These are phyloP conservation scores for Furnarius figulus DNA, from an alignment of 2,113 vertebrate species.

Conservation along the genomic window DNA sequence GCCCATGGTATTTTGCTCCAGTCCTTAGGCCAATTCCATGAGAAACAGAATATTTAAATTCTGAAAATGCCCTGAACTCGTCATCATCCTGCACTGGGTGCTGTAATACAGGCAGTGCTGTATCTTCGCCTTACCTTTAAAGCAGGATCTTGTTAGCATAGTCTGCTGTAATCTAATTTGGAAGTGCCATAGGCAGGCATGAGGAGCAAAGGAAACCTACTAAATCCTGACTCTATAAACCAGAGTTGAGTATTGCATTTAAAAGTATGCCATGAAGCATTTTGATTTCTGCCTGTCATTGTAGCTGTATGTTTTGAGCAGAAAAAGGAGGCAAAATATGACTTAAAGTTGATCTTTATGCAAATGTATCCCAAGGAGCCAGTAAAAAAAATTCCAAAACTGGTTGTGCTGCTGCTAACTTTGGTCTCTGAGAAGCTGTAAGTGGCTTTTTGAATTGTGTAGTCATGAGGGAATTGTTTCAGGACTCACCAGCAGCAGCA, in stretches of 20 bases:
- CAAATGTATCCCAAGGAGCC: neutral
- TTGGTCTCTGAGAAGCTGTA: neutral
- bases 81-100: neutral
- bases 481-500: neutral
- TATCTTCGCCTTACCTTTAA: neutral
- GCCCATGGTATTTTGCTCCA: neutral
- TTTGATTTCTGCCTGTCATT: neutral
- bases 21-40: neutral
- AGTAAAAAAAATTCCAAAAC: neutral
- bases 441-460: neutral
- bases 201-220: neutral
- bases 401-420: neutral
- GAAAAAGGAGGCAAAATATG: neutral
- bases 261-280: neutral
- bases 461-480: neutral
- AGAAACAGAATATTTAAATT: neutral
- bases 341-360: neutral
- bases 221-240: neutral
- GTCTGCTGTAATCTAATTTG: neutral
- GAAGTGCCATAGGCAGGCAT: neutral
- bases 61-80: fast-evolving
- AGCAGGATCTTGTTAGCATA: neutral
- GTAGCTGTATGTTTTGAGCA: neutral
- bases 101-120: neutral
- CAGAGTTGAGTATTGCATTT: neutral